Conservation (phyloP, 2,797 vertebrate genomes). For the Scolopax rusticola region DNA sequence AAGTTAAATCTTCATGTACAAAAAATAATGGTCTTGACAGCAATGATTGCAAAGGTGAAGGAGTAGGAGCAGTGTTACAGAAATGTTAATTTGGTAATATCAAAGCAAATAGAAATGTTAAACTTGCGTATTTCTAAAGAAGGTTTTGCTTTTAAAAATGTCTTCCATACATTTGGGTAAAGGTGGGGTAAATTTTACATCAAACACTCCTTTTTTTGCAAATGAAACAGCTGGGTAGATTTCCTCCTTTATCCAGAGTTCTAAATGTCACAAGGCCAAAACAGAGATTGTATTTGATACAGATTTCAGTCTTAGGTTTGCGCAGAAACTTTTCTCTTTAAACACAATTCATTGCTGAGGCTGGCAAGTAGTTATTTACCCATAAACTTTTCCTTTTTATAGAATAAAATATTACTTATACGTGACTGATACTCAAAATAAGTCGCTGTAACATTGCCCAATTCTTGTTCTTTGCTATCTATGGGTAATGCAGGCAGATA, state of each 20-base stretch:
- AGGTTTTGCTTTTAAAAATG: background rate
- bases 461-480: background rate
- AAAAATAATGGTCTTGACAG: background rate
- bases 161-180: fast-evolving
- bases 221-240: background rate
- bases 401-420: background rate
- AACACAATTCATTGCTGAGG: background rate
- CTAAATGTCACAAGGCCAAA: background rate
- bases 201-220: background rate
- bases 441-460: background rate
- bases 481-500: background rate
- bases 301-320: background rate
- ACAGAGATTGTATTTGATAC: background rate
- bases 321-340: background rate
- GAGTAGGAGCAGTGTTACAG: background rate
- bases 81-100: background rate
- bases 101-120: background rate
- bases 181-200: background rate
- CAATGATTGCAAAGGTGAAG: background rate
- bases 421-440: background rate
- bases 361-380: background rate
- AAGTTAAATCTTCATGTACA: background rate
- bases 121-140: background rate
- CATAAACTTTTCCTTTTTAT: background rate
- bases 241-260: background rate